phyloP scores from a whole-genome alignment of 2,888 invertebrate species.

The Caenorhabditis imperialis region DNA sequence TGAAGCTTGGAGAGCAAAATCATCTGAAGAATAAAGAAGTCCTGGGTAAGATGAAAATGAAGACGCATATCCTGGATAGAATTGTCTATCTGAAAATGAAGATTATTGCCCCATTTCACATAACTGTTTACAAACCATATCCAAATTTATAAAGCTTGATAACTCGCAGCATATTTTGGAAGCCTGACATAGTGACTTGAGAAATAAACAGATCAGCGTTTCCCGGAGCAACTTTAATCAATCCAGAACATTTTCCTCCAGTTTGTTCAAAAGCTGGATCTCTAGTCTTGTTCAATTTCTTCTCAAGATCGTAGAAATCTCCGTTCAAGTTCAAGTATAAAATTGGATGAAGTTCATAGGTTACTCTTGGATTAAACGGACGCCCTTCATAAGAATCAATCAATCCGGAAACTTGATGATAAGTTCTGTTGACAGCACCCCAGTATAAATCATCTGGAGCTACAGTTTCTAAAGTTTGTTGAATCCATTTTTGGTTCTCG shows the following conservation, averaged over 20 bases:
- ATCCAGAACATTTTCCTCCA: constrained; percentile 74
- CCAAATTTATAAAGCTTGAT: constrained; percentile 82
- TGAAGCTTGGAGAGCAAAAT: constrained; percentile 77
- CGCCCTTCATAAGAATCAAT: constrained; percentile 68
- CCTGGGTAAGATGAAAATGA: constrained; percentile 78
- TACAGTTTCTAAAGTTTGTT: constrained; percentile 62
- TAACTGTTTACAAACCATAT: constrained; percentile 79
- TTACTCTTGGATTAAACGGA: constrained; percentile 59
- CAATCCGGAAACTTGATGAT: constrained; percentile 71
- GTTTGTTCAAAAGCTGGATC: constrained; percentile 67
- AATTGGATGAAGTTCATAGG: constrained; percentile 73
- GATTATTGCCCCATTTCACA: neutral
- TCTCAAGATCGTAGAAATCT: constrained; percentile 76
- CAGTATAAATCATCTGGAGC: constrained; percentile 76
- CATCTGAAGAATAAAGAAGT: constrained; percentile 78
- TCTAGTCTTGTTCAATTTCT: constrained; percentile 77
- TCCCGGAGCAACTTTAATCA: constrained; percentile 75
- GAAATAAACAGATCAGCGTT: constrained; percentile 76
- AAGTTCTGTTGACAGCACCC: constrained; percentile 74
- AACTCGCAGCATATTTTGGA: constrained; percentile 75
- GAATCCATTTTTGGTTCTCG: constrained; percentile 72
- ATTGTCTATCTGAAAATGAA: constrained; percentile 69
- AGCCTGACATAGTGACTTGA: constrained; percentile 77
- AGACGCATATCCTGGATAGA: constrained; percentile 78
- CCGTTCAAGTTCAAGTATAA: constrained; percentile 73